Conservation (phyloP, 2,113 vertebrate genomes). For the Isichthys henryi region DNA sequence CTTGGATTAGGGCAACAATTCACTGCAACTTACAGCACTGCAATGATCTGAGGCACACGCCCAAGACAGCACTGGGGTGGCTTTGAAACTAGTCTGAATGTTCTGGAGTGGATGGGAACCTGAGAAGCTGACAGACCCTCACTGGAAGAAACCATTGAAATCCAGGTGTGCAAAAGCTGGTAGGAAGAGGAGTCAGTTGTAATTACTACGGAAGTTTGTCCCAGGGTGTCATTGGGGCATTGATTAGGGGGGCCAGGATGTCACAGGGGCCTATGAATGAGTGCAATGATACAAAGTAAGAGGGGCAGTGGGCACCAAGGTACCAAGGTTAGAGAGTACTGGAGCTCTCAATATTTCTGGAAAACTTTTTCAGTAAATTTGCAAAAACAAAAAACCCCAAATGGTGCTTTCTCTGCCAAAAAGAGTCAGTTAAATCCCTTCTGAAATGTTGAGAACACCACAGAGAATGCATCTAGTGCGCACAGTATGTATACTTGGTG, state of each 20-base stretch:
- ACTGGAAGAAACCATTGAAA: not conserved
- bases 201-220: not conserved
- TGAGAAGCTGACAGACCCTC: not conserved
- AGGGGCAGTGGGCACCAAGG: not conserved
- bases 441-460: not conserved
- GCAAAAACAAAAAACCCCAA: not conserved
- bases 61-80: not conserved
- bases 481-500: not conserved
- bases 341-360: not conserved
- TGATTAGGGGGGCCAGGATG: not conserved
- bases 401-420: not conserved
- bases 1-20: not conserved
- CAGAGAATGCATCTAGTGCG: not conserved
- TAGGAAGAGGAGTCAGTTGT: not conserved
- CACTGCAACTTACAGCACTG: not conserved
- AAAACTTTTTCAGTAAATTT: not conserved
- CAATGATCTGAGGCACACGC: not conserved
- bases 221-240: not conserved
- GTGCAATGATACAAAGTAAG: not conserved
- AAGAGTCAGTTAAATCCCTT: not conserved
- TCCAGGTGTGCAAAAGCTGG: not conserved
- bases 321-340: not conserved
- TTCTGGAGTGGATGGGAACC: not conserved
- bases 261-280: not conserved
- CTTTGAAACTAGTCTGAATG: not conserved